Base-by-base conservation (phyloP, 2,797 vertebrate species). In the Mallotus villosus region DNA sequence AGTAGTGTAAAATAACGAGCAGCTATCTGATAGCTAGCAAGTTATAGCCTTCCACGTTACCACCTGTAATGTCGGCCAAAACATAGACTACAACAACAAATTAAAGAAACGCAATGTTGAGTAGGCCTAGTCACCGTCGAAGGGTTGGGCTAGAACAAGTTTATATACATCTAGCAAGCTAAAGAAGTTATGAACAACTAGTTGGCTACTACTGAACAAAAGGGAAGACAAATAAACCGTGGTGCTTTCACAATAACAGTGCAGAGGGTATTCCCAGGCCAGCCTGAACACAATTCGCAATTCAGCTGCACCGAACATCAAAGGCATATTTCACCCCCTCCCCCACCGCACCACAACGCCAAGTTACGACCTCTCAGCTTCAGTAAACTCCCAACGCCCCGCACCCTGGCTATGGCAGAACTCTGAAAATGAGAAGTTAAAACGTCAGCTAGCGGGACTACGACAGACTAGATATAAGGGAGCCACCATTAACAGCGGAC, bases 251-350 rank as follows among this genome's bases (percentile, higher is more conserved):
- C 84, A 12, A 12, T 37, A 84, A 78, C 80, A 74, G 75, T 86
- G 51, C 82, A 69, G 87, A 87, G 92, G 90, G 91, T 91, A 92
- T 93, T 92, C 92, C 92, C 92, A 91, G 86, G 86, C 86, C 87
- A 86, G 88, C 85, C 76, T 77, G 83, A 90, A 87, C 87, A 91
- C 91, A 91, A 90, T 91, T 88, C 91, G 83, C 89, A 87, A 90
- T 91, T 90, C 84, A 91, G 90, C 85, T 72, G 88, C 88, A 80
- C 78, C 79, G 81, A 82, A 90, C 88, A 92, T 92, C 90, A 93
- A 93, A 93, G 88, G 88, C 86, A 89, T 91, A 88, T 90, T 89
- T 90, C 79, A 81, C 83, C 88, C 86, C 89, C 88, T 83, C 87
- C 87, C 87, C 86, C 81, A 24, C 29, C 58, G 5, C 19, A 22